phyloP scores from a whole-genome alignment of 2,888 invertebrate species.

The Phasia obesa region DNA sequence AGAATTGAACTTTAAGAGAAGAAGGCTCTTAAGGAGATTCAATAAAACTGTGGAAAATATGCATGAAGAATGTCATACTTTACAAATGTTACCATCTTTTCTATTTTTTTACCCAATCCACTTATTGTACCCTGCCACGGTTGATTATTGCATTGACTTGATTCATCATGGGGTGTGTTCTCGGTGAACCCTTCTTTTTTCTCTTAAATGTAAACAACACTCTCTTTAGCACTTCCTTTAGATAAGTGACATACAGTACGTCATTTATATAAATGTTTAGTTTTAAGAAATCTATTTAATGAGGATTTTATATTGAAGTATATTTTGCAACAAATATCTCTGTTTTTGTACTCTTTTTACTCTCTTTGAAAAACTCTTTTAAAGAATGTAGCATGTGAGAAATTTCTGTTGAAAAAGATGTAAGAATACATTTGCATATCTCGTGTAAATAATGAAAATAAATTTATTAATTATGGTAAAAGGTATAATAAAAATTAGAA shows the following conservation, averaged over 20 bases:
- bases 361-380: not conserved
- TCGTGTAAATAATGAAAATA: slow-evolving; percentile 65
- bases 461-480: slow-evolving; percentile 31
- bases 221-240: slow-evolving; percentile 48
- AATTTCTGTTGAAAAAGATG: slow-evolving; percentile 10
- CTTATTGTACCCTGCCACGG: slow-evolving; percentile 13
- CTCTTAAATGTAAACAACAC: slow-evolving; percentile 43
- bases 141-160: slow-evolving; percentile 19
- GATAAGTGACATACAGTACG: slow-evolving; percentile 1
- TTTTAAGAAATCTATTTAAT: slow-evolving; percentile 39
- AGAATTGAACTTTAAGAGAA: slow-evolving; percentile 11
- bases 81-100: slow-evolving; percentile 27
- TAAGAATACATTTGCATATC: slow-evolving; percentile 9
- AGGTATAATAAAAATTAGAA: slow-evolving; percentile 1
- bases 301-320: slow-evolving; percentile 39
- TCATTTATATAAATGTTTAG: slow-evolving; percentile 28
- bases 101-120: slow-evolving; percentile 8
- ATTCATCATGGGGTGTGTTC: slow-evolving; percentile 19
- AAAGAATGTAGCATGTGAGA: slow-evolving; percentile 7
- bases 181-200: slow-evolving; percentile 21
- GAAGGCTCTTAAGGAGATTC: slow-evolving; percentile 64
- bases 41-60: slow-evolving; percentile 44
- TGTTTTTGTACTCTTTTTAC: not conserved
- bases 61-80: slow-evolving; percentile 53
- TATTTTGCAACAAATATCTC: slow-evolving; percentile 26